These are phyloP conservation scores for Anarhynchus alexandrinus DNA, from an alignment of 2,113 vertebrate genomes.

Conservation along the genomic window DNA sequence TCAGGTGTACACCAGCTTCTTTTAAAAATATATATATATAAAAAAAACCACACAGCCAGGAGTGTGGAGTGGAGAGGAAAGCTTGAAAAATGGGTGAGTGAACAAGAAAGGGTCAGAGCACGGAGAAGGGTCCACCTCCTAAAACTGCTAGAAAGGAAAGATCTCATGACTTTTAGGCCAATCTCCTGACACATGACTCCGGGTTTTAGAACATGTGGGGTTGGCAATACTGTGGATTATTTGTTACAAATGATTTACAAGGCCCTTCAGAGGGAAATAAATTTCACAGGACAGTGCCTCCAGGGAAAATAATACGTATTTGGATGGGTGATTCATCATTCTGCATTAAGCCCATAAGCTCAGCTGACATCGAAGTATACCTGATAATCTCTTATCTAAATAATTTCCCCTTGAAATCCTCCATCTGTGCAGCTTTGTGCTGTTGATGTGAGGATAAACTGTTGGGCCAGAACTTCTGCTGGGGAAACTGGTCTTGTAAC, in stretches of 20 bases:
- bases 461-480: neutral
- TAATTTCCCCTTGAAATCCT: constrained; percentile 53
- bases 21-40: neutral
- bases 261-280: constrained; percentile 40
- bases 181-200: neutral
- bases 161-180: neutral
- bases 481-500: neutral
- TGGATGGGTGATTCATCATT: constrained; percentile 52
- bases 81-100: neutral
- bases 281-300: constrained; percentile 43
- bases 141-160: neutral
- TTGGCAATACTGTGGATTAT: constrained; percentile 2
- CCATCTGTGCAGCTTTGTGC: constrained; percentile 25
- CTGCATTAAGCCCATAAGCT: constrained; percentile 44
- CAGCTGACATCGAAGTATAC: constrained; percentile 21
- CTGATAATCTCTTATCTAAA: constrained; percentile 59
- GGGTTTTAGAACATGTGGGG: neutral
- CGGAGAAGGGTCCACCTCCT: neutral
- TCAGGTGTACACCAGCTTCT: neutral
- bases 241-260: constrained; percentile 50
- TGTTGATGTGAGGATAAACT: neutral
- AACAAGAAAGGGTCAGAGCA: neutral
- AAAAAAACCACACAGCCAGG: neutral
- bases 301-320: constrained; percentile 32
- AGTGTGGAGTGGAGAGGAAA: neutral